phyloP scores from a whole-genome alignment of 35 echinoderm and acorn worm genomes.

The Amphiura filiformis region DNA sequence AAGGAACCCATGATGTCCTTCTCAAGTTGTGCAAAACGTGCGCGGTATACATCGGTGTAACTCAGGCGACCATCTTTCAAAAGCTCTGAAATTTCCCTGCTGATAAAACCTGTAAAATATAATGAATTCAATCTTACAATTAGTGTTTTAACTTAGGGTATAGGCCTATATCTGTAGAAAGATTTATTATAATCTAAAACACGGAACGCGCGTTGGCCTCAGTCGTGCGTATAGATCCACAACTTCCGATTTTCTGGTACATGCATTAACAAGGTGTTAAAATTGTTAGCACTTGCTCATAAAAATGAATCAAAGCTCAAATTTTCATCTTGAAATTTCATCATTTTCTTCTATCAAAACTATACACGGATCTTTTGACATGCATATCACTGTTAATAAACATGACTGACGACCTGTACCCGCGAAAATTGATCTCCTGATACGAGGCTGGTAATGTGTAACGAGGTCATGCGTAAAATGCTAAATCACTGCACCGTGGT shows the following conservation, averaged over 20 bases:
- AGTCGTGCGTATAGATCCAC: not conserved
- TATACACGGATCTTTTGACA: no score
- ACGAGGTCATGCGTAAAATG: not conserved
- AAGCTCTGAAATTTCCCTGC: conserved; percentile 72
- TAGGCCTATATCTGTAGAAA: no score
- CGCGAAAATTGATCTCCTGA: no score
- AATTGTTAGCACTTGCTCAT: not conserved
- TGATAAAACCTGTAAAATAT: conserved; percentile 65
- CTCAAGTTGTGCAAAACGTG: conserved; percentile 64
- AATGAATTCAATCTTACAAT: not conserved
- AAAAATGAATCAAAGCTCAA: not conserved
- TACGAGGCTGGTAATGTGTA: no score
- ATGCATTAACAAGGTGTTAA: not conserved
- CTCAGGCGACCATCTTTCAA: conserved; percentile 86
- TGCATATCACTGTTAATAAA: no score
- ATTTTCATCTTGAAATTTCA: no score
- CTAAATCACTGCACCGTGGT: not conserved
- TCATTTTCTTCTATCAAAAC: no score
- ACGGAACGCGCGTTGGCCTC: no score
- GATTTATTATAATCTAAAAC: no score
- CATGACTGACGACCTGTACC: no score
- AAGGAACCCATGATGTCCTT: conserved; percentile 47
- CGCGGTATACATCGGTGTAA: conserved; percentile 89
- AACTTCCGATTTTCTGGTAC: not conserved
- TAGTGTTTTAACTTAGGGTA: not conserved